Evolutionary conservation across 2,113 vertebrate genomes (phyloP).

Genomic region (Nycticryphes semicollaris): DNA sequence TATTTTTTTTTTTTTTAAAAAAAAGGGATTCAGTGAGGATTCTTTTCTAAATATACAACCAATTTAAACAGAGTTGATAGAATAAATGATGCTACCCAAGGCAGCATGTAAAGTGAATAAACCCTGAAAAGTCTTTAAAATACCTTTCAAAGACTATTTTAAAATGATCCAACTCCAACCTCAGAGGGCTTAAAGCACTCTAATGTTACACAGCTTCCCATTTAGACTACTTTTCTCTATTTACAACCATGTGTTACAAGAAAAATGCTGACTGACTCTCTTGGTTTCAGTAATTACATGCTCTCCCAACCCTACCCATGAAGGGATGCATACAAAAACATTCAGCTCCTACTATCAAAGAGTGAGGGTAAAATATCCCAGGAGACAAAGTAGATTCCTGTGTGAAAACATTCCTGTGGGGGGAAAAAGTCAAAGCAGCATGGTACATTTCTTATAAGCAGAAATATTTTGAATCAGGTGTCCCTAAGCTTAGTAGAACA

Average conservation of each 20-base stretch:
- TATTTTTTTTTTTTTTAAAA: neutral
- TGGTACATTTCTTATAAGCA: neutral
- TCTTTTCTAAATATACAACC: neutral
- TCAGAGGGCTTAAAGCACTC: neutral
- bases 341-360: neutral
- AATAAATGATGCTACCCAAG: neutral
- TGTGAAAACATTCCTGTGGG: neutral
- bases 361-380: neutral
- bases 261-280: neutral
- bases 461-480: neutral
- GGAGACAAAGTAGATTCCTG: neutral
- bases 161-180: neutral
- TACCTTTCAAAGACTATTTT: neutral
- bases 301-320: neutral
- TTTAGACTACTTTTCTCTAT: neutral
- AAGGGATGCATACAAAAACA: neutral
- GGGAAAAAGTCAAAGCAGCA: neutral
- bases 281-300: rapidly evolving
- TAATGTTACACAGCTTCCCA: neutral
- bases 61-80: neutral
- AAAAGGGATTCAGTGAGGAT: neutral
- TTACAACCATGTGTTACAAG: neutral
- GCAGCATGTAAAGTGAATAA: neutral
- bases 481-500: neutral
- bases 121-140: neutral